A percentile compares a stretch with the other conserved stretches of the same genome.
These are phyloP conservation scores for Dione vanillae DNA, from an alignment of 2,888 invertebrate species.

Conservation along the genomic window DNA sequence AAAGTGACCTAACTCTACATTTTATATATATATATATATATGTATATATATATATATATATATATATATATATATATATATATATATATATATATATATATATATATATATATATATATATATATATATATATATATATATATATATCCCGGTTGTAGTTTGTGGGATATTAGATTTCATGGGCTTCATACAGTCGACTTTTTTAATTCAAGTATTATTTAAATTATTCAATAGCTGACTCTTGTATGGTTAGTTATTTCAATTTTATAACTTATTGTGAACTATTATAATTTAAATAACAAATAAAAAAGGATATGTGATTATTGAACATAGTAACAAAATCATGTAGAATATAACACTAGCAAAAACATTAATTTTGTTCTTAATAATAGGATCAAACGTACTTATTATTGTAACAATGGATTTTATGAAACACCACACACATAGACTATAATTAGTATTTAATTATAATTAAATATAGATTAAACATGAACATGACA, in stretches of 20 bases:
- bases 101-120: no score
- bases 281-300: not conserved
- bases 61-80: no score
- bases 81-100: no score
- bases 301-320: not conserved
- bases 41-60: no score
- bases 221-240: not conserved
- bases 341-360: not conserved
- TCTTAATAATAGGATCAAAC: not conserved
- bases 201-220: not conserved
- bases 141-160: no score
- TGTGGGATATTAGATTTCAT: no score
- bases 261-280: not conserved
- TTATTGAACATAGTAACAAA: not conserved
- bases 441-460: slow-evolving; percentile 17
- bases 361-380: slow-evolving; percentile 11
- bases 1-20: no score
- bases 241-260: slow-evolving; percentile 5
- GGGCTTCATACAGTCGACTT: no score
- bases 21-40: no score
- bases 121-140: no score
- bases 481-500: slow-evolving; percentile 16
- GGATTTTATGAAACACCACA: slow-evolving; percentile 22
- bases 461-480: slow-evolving; percentile 14
- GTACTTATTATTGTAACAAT: slow-evolving; percentile 16